Base-by-base conservation (phyloP, 2,113 vertebrate genomes). In the Coracopsis vasa region DNA sequence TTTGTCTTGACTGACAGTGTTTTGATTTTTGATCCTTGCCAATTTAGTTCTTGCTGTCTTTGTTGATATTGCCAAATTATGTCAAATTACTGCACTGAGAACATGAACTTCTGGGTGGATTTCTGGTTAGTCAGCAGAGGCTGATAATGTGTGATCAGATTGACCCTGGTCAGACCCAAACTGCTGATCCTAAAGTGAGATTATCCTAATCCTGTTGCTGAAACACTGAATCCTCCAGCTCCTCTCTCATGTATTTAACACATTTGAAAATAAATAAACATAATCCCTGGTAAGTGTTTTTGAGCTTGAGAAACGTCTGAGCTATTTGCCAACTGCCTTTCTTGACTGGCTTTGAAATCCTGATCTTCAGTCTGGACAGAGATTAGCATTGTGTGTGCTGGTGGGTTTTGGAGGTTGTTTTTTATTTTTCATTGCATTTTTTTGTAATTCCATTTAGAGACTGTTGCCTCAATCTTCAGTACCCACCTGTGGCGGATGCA, bases 351-450 rank as follows among this genome's bases (percentile, higher is more conserved):
- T 91, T 85, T 82, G 80, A 72, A 96, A 95, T 84, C 83, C 77
- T 96, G 90, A 94, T 94, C 90, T 94, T 85, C 93, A 93, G 96
- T 96, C 93, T 96, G 93, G 93, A 92, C 92, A 86, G 93, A 96
- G 93, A 89, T 94, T 94, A 94, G 56, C 29, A 82, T 39, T 79
- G 21, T 56, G 64, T 58, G 53, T 69, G 18, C 62, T 75, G 23
- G 9, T 58, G 31, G 25, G 35, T 33, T 25, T 24, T 16, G 0
- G 23, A 33, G 23, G 13, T 41, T 74, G 31, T 42, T 10, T 47
- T 33, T 39, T 39, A 4, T 10, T 24, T 23, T 3, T 27, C 47
- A 2, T 9, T 41, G 47, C 66, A 1, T 61, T 35, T 53, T 62
- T 61, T 37, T 48, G 41, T 1, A 16, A 16, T 62, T 39, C 2